Base-by-base conservation (phyloP, 1,140 invertebrate species). In the Anoplophora glabripennis region DNA sequence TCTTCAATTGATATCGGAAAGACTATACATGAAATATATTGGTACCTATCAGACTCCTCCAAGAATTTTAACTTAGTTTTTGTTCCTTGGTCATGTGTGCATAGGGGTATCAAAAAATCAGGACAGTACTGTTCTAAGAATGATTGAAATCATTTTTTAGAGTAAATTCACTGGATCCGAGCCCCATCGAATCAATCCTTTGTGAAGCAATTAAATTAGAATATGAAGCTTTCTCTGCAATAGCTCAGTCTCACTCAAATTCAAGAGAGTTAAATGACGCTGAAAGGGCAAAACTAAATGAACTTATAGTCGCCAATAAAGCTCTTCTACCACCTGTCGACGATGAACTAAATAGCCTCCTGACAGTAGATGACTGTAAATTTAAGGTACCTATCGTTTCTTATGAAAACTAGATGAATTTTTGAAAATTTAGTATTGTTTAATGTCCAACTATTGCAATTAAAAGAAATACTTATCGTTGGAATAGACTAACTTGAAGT, bases 191-290 rank as follows among this genome's bases (percentile, higher is more conserved):
- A 71, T 88, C 88, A 0, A 89, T 92, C 63, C 74, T 93, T 11
- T 89, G 85, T 57, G 87, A 92, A 67, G 90, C 90, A 8, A 92
- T 92, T 57, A 89, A 90, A 69, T 75, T 92, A 38, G 90, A 93
- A 75, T 92, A 88, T 76, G 85, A 88, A 62, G 82, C 86, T 0
- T 87, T 86, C 63, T 79, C 80, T 17, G 83, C 84, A 0, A 73
- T 83, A 14, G 77, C 82, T 12, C 80, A 81, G 36, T 33, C 28
- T 33, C 79, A 80, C 63, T 81, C 80, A 56, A 85, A 83, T 63
- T 75, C 73, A 10, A 79, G 86, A 40, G 86, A 89, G 72, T 77
- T 93, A 3, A 92, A 92, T 73, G 89, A 91, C 72, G 84, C 88
- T 9, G 91, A 93, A 75, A 80, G 84, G 65, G 85, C 86, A 9